Evolutionary conservation across 2,113 vertebrate species (phyloP).

Genomic region (Hiodon tergisus): DNA sequence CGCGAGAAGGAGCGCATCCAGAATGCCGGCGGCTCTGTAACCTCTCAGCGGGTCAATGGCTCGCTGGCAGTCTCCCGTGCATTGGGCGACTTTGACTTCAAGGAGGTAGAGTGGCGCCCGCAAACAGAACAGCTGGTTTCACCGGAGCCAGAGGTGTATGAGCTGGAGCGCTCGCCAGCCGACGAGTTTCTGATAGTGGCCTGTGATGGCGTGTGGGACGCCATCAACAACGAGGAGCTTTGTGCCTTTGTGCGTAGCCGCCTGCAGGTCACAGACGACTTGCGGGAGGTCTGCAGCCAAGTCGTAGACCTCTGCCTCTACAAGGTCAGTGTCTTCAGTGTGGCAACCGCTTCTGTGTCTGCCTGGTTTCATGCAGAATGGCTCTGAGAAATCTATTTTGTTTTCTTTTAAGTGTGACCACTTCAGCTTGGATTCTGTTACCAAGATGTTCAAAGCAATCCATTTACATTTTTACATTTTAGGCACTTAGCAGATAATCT

Average conservation of each 20-base stretch:
- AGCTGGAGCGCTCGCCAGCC: conserved; percentile 50
- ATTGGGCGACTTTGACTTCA: conserved; percentile 73
- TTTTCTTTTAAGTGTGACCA: not conserved
- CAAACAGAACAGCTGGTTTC: conserved; percentile 74
- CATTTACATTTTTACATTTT: too few species aligned
- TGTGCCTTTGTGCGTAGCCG: conserved; percentile 64
- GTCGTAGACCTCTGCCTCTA: conserved; percentile 72
- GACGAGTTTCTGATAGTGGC: conserved; percentile 75
- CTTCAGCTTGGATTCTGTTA: not conserved
- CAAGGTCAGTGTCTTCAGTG: conserved; percentile 56
- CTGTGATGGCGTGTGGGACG: conserved; percentile 75
- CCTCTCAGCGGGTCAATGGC: conserved; percentile 65
- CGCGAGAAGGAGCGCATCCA: conserved; percentile 71
- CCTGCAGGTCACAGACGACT: conserved; percentile 61
- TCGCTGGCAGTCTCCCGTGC: conserved; percentile 73
- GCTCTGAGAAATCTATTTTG: not conserved
- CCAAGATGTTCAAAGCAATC: not conserved
- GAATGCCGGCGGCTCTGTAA: conserved; percentile 68
- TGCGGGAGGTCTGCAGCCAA: conserved; percentile 67
- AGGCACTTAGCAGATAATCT: too few species aligned
- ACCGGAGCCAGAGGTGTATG: conserved; percentile 69
- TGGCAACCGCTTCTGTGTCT: not conserved
- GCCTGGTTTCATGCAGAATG: not conserved
- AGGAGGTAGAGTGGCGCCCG: conserved; percentile 64
- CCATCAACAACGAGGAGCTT: conserved; percentile 63